These are phyloP conservation scores for Manis pentadactyla DNA, from an alignment of 2,797 vertebrate genomes.

Conservation along the genomic window DNA sequence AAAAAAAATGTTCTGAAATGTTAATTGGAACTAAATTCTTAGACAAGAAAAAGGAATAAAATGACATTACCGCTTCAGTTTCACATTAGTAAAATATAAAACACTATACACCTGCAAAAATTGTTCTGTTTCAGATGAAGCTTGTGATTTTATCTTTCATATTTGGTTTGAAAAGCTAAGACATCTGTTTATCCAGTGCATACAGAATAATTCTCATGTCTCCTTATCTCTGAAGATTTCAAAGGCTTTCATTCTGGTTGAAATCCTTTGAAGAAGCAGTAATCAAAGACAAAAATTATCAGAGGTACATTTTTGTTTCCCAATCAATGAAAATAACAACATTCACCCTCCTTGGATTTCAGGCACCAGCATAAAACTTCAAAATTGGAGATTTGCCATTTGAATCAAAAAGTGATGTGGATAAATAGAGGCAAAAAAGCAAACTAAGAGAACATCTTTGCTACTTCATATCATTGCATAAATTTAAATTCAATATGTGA, in stretches of 20 bases:
- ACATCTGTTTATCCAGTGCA: constrained; percentile 91
- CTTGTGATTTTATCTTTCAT: constrained; percentile 89
- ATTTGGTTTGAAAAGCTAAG: constrained; percentile 90
- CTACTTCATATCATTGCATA: constrained; percentile 86
- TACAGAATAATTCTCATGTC: constrained; percentile 90
- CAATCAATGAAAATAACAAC: constrained; percentile 92
- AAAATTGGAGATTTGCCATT: constrained; percentile 89
- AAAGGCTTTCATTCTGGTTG: constrained; percentile 91
- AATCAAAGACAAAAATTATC: constrained; percentile 94
- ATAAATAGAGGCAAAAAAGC: constrained; percentile 83
- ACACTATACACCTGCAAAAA: constrained; percentile 83
- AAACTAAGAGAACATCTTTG: constrained; percentile 81
- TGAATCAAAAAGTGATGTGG: constrained; percentile 87
- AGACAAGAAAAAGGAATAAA: constrained; percentile 87
- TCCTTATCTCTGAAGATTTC: constrained; percentile 92
- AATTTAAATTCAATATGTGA: constrained; percentile 87
- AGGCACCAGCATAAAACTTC: constrained; percentile 87
- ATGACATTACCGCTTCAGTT: constrained; percentile 87
- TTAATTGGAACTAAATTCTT: constrained; percentile 89
- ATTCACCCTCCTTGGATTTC: constrained; percentile 86
- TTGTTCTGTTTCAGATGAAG: constrained; percentile 87
- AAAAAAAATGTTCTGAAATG: constrained; percentile 85
- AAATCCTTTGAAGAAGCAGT: constrained; percentile 91
- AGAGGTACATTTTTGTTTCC: constrained; percentile 93
- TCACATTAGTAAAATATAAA: constrained; percentile 88